Conservation (phyloP, 1,140 invertebrate genomes). For the Acromyrmex heyeri region DNA sequence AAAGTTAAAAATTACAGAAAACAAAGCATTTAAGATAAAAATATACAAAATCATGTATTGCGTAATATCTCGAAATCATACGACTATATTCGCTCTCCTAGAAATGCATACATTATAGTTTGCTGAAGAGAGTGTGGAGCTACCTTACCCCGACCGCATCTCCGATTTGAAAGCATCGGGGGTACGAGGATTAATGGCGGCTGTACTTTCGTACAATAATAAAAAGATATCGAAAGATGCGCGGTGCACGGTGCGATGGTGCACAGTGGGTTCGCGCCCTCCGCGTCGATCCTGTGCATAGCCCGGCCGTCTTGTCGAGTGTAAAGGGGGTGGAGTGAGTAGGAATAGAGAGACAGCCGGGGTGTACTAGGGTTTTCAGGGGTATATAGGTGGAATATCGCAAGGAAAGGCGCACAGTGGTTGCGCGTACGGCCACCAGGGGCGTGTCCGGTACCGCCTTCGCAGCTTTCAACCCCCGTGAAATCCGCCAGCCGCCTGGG, state of each 20-base stretch:
- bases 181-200: slow-evolving; percentile 71
- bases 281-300: slow-evolving; percentile 70
- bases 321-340: slow-evolving; percentile 74
- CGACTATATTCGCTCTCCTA: not conserved
- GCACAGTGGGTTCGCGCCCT: slow-evolving; percentile 65
- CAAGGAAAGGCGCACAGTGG: slow-evolving; percentile 82
- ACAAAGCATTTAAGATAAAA: not conserved
- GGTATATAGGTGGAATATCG: slow-evolving; percentile 79
- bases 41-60: not conserved
- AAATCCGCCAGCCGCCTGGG: slow-evolving; percentile 77
- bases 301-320: slow-evolving; percentile 65
- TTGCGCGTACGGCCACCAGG: slow-evolving; percentile 83
- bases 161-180: slow-evolving; percentile 65
- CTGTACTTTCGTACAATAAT: slow-evolving; percentile 45
- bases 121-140: slow-evolving; percentile 6
- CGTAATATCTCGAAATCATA: slow-evolving; percentile 10
- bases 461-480: slow-evolving; percentile 75
- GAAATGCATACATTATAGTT: slow-evolving; percentile 4
- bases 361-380: slow-evolving; percentile 75
- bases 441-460: slow-evolving; percentile 85
- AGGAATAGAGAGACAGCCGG: slow-evolving; percentile 78
- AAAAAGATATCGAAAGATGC: slow-evolving; percentile 67
- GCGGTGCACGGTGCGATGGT: slow-evolving; percentile 51
- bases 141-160: slow-evolving; percentile 33
- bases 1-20: slow-evolving; percentile 6